These are phyloP conservation scores for Leptodactylus fallax DNA, from an alignment of 2,797 vertebrate genomes.

Conservation along the genomic window DNA sequence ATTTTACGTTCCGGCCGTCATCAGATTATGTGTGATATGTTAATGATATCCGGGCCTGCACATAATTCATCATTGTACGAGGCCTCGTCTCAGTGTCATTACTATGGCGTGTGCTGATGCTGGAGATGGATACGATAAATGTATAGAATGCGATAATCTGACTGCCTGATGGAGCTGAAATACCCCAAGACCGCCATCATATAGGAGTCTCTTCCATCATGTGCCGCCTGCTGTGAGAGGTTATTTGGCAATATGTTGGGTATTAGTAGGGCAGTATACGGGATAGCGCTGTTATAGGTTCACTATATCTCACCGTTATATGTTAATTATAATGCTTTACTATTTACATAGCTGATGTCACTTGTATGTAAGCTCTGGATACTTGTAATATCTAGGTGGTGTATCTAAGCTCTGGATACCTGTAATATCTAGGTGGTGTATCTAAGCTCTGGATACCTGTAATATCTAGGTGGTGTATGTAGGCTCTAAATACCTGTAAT, in stretches of 20 bases:
- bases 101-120: background rate
- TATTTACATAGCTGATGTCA: no score
- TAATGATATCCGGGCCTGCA: background rate
- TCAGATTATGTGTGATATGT: background rate
- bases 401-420: no score
- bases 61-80: background rate
- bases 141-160: background rate
- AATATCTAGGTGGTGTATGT: no score
- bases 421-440: no score
- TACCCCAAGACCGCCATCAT: no score
- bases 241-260: background rate
- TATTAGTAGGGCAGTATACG: background rate
- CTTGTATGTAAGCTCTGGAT: no score
- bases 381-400: no score
- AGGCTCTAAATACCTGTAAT: no score
- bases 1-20: background rate
- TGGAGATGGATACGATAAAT: background rate
- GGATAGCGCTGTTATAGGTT: background rate
- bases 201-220: background rate
- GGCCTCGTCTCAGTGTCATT: no score
- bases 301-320: background rate
- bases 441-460: no score
- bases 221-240: background rate
- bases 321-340: background rate
- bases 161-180: no score